Percentiles rank a stretch among this genome's conserved stretches.
Evolutionary conservation across 2,113 vertebrate genomes (phyloP).

Genomic region (Excalfactoria chinensis): DNA sequence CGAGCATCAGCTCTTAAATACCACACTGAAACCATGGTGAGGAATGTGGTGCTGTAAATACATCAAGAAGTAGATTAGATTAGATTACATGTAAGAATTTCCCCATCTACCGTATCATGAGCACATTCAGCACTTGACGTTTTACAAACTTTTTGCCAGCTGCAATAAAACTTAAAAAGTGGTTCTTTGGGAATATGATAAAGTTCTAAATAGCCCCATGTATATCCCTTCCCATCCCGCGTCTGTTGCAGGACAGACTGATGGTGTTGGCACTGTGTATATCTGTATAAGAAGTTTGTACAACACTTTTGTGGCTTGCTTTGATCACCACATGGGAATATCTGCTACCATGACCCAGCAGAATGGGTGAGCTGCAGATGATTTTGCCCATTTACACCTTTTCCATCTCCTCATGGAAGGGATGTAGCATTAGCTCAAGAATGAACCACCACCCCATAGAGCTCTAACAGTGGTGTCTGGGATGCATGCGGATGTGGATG

Average conservation of each 20-base stretch:
- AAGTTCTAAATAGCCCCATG: not conserved
- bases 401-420: not conserved
- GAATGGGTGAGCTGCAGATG: not conserved
- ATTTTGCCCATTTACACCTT: not conserved
- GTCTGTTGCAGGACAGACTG: not conserved
- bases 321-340: rapidly evolving
- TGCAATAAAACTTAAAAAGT: not conserved
- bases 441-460: not conserved
- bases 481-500: rapidly evolving
- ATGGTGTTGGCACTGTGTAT: not conserved
- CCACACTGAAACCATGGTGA: rapidly evolving
- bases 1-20: not conserved
- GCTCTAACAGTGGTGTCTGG: not conserved
- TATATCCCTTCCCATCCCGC: not conserved
- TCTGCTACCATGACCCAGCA: not conserved
- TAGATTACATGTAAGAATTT: not conserved
- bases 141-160: not conserved
- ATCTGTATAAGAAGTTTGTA: not conserved
- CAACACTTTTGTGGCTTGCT: not conserved
- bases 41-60: not conserved
- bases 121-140: not conserved
- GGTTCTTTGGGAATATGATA: not conserved
- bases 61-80: not conserved
- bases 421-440: not conserved
- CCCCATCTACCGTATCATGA: not conserved